Evolutionary conservation across 2,888 invertebrate genomes (phyloP).

Genomic region (Phengaris arion): DNA sequence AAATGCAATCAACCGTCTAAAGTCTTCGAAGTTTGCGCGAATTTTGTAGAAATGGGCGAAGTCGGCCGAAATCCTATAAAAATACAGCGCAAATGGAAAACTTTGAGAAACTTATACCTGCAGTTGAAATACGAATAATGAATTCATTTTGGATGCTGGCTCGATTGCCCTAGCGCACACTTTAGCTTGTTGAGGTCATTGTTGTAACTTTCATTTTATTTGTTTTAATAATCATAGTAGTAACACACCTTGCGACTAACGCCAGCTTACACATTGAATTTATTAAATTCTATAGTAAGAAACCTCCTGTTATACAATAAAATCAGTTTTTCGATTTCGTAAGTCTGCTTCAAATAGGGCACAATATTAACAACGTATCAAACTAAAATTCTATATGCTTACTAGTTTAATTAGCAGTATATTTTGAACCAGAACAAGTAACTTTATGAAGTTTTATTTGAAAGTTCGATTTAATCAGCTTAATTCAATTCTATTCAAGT

Average conservation of each 20-base stretch:
- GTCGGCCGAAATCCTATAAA: slow-evolving; percentile 39
- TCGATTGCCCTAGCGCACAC: slow-evolving; percentile 3
- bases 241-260: too few species aligned
- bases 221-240: too few species aligned
- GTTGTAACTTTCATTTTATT: too few species aligned
- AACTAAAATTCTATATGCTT: not conserved
- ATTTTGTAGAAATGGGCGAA: slow-evolving; percentile 34
- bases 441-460: not conserved
- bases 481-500: slow-evolving; percentile 12
- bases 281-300: too few species aligned
- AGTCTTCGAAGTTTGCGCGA: slow-evolving; percentile 36
- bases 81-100: slow-evolving; percentile 40
- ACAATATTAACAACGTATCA: not conserved
- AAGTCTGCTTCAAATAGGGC: not conserved
- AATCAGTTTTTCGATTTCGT: too few species aligned
- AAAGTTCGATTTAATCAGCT: slow-evolving; percentile 17
- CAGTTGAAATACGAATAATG: slow-evolving; percentile 43
- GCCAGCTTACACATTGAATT: too few species aligned
- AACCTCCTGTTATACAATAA: too few species aligned
- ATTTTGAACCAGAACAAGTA: not conserved
- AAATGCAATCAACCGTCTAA: slow-evolving; percentile 39
- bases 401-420: slow-evolving; percentile 8
- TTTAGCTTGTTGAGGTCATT: not conserved
- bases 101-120: slow-evolving; percentile 41
- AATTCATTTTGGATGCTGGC: slow-evolving; percentile 41